A percentile compares a stretch with the other conserved stretches of the same genome.
These are phyloP conservation scores for Cercocebus atys DNA, from an alignment of 2,113 vertebrate species.

Conservation along the genomic window DNA sequence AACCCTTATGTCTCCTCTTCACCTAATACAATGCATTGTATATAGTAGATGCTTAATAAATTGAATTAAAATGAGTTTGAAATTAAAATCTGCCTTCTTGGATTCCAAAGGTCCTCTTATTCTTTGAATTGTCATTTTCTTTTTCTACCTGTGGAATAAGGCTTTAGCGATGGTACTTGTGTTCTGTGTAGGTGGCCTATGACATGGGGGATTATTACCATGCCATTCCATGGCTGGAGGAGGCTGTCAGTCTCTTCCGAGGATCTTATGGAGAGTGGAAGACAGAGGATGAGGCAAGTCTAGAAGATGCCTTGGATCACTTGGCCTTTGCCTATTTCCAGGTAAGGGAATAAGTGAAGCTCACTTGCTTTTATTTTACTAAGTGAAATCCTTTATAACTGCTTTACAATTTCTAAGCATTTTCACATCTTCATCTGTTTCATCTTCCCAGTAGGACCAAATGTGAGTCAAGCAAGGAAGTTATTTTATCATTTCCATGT, in stretches of 20 bases:
- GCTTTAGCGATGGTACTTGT: not conserved
- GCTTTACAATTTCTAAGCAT: not conserved
- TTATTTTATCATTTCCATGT: constrained; percentile 45
- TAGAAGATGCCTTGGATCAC: constrained; percentile 94
- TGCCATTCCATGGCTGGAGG: constrained; percentile 93
- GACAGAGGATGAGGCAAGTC: constrained; percentile 89
- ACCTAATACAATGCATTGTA: not conserved
- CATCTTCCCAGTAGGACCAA: constrained; percentile 6
- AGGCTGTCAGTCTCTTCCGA: constrained; percentile 91
- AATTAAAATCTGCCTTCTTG: constrained; percentile 14
- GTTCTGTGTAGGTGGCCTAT: constrained; percentile 90
- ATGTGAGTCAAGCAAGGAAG: not conserved
- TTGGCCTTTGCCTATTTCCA: constrained; percentile 96
- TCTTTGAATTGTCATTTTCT: not conserved
- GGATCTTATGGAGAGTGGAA: constrained; percentile 87
- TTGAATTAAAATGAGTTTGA: constrained; percentile 32
- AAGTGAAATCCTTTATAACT: not conserved
- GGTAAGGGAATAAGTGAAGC: constrained; percentile 69
- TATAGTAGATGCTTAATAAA: not conserved
- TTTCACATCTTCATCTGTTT: constrained; percentile 25
- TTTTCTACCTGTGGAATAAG: not conserved
- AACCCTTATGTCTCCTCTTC: not conserved
- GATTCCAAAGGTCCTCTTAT: not conserved
- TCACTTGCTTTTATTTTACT: not conserved
- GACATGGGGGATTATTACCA: constrained; percentile 94